These are phyloP conservation scores for Habropoda laboriosa DNA, from an alignment of 1,140 invertebrate species.

Conservation along the genomic window DNA sequence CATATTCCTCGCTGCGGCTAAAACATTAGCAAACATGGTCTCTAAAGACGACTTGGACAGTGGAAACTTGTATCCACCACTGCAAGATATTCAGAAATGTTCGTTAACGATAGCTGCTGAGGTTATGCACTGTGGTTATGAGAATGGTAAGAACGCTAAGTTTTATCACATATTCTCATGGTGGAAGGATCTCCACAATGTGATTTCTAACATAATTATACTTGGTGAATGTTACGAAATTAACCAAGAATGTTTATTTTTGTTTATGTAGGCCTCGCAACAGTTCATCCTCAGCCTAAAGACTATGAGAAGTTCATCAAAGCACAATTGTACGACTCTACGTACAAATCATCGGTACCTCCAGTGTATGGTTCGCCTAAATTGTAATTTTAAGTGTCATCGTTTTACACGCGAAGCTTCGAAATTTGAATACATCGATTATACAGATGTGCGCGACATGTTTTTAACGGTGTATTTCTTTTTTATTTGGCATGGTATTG, in stretches of 20 bases:
- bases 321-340: slow-evolving; percentile 90
- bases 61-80: slow-evolving; percentile 97
- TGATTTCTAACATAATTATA: not conserved
- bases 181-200: too few relatives aligned
- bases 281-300: slow-evolving; percentile 89
- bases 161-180: too few relatives aligned
- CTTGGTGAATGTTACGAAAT: slow-evolving; percentile 9
- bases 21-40: slow-evolving; percentile 92
- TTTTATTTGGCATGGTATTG: slow-evolving; percentile 28
- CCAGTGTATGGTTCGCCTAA: slow-evolving; percentile 86
- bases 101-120: slow-evolving; percentile 93
- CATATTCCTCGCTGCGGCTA: slow-evolving; percentile 93
- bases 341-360: slow-evolving; percentile 87
- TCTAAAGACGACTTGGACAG: slow-evolving; percentile 89
- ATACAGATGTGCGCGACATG: not conserved
- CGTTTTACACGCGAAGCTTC: not conserved
- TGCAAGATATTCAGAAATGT: slow-evolving; percentile 93
- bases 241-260: slow-evolving; percentile 42
- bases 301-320: slow-evolving; percentile 89
- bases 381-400: slow-evolving; percentile 57
- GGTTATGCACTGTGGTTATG: slow-evolving; percentile 94
- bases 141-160: slow-evolving; percentile 84
- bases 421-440: not conserved
- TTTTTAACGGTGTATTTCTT: not conserved
- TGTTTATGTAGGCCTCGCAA: slow-evolving; percentile 85